phyloP scores from a whole-genome alignment of 2,797 vertebrate species.

The Chloroceryle amazona region DNA sequence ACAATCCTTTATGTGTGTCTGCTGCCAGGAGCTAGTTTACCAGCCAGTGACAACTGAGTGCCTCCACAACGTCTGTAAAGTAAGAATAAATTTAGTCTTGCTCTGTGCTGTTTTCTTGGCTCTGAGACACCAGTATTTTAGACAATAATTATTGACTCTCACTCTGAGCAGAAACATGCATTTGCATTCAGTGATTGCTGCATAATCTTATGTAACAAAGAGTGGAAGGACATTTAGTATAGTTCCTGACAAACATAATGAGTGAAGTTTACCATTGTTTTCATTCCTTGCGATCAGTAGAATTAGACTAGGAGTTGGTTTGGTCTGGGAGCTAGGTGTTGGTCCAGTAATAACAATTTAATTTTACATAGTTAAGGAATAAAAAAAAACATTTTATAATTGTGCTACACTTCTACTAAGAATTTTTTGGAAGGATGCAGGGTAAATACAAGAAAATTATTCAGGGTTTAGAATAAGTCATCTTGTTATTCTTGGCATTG shows the following conservation, averaged over 20 bases:
- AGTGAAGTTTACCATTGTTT: not conserved
- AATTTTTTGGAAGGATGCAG: not conserved
- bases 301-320: not conserved
- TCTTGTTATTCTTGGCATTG: not conserved
- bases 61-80: constrained; percentile 98
- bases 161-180: not conserved
- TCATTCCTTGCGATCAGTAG: not conserved
- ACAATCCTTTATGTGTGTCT: constrained; percentile 98
- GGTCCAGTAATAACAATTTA: not conserved
- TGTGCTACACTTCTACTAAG: not conserved
- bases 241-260: not conserved
- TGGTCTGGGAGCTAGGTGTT: not conserved
- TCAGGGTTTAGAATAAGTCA: not conserved
- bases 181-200: not conserved
- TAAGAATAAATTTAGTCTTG: constrained; percentile 66
- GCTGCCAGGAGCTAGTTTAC: constrained; percentile 98
- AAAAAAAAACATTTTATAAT: not conserved
- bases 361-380: not conserved
- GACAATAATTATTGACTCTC: not conserved
- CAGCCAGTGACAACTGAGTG: constrained; percentile 97
- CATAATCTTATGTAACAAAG: not conserved
- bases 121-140: not conserved
- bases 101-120: not conserved
- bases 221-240: not conserved
- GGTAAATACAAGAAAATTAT: not conserved